phyloP scores from a whole-genome alignment of 1,140 invertebrate genomes.

The Venustaconcha ellipsiformis region DNA sequence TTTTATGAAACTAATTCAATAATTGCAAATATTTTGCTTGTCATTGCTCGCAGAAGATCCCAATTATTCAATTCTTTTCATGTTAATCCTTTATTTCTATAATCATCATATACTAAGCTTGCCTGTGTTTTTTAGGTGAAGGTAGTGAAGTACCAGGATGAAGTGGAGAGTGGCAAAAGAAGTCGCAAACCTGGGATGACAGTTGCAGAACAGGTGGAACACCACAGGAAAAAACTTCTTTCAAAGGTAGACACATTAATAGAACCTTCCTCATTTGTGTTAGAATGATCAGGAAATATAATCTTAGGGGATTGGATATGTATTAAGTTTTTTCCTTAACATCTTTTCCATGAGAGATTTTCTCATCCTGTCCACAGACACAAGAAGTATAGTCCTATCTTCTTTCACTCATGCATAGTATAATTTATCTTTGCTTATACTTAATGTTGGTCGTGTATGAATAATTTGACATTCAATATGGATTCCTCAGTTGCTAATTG shows the following conservation, averaged over 20 bases:
- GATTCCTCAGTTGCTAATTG: too few species aligned
- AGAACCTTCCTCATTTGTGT: background rate
- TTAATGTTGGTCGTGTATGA: too few species aligned
- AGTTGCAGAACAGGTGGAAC: constrained; percentile 86
- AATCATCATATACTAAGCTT: background rate
- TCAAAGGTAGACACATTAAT: constrained; percentile 50
- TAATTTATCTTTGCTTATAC: background rate
- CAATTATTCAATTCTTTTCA: too few species aligned
- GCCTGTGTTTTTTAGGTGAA: constrained; percentile 74
- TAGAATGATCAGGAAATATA: background rate
- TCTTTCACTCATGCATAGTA: background rate
- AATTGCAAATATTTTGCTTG: too few species aligned
- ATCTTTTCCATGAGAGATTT: background rate
- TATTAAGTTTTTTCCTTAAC: background rate
- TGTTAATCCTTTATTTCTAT: too few species aligned
- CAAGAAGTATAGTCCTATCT: background rate
- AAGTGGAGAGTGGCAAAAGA: constrained; percentile 88
- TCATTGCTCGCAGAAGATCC: too few species aligned
- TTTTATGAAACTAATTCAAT: too few species aligned
- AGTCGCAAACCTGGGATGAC: constrained; percentile 80
- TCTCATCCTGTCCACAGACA: background rate
- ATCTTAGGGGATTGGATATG: background rate
- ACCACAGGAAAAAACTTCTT: constrained; percentile 91
- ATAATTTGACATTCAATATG: too few species aligned
- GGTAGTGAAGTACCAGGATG: constrained; percentile 96